phyloP scores from a whole-genome alignment of 2,113 vertebrate species.

The Eonycteris spelaea region DNA sequence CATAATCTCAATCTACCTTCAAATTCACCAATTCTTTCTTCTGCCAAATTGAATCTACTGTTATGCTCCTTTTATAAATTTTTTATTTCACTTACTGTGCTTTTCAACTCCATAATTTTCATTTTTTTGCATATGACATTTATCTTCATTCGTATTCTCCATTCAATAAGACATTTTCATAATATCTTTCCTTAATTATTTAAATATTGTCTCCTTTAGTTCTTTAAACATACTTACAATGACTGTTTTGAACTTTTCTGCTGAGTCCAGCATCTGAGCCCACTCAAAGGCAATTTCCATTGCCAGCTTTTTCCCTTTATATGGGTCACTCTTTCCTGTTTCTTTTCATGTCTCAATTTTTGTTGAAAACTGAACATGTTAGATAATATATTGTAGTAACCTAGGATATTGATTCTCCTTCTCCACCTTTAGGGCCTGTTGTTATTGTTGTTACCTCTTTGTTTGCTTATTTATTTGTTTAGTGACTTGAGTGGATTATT shows the following conservation, averaged over 20 bases:
- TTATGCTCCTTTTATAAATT: not conserved
- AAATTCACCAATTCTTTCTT: not conserved
- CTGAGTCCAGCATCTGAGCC: not conserved
- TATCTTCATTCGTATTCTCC: not conserved
- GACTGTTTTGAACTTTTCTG: not conserved
- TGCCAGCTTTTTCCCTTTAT: not conserved
- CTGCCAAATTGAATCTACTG: not conserved
- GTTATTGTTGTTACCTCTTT: not conserved
- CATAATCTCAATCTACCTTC: not conserved
- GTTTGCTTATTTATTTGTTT: not conserved
- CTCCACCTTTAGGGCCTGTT: not conserved
- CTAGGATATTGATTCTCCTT: not conserved
- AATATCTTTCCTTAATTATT: not conserved
- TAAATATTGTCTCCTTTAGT: not conserved
- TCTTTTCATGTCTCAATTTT: not conserved
- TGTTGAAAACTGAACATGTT: not conserved
- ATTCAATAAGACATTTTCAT: not conserved
- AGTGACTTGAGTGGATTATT: not conserved
- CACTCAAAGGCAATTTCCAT: not conserved
- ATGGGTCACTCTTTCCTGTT: not conserved
- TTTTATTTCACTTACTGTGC: not conserved
- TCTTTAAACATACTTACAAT: not conserved
- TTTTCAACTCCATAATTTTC: not conserved
- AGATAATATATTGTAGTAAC: not conserved
- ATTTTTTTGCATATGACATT: not conserved